phyloP scores from a whole-genome alignment of 2,113 vertebrate genomes.

The Sinocyclocheilus anophthalmus region DNA sequence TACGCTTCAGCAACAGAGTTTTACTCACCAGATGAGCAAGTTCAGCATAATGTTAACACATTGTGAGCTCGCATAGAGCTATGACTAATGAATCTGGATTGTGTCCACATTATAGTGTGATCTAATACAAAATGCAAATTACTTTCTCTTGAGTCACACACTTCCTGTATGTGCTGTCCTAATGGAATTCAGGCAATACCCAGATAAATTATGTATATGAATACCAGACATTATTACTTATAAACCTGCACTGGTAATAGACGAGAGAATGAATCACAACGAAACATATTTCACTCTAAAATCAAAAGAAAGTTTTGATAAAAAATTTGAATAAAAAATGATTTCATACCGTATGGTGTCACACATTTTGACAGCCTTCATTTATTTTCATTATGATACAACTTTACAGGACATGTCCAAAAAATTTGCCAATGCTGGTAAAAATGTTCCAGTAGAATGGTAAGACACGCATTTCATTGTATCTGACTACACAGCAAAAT shows the following conservation, averaged over 20 bases:
- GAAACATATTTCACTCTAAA: neutral
- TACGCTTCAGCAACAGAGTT: neutral
- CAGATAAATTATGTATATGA: neutral
- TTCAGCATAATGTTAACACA: neutral
- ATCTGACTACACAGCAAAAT: conserved; percentile 36
- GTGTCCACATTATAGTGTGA: neutral
- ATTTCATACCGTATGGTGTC: neutral
- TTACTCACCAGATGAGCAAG: neutral
- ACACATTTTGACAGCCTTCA: neutral
- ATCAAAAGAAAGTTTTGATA: neutral
- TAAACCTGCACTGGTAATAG: neutral
- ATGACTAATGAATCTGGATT: neutral
- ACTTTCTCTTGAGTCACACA: conserved; percentile 14
- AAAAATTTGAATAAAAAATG: neutral
- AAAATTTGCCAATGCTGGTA: conserved; percentile 5
- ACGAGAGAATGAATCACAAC: neutral
- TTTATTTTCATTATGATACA: neutral
- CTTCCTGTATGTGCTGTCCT: neutral
- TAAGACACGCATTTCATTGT: conserved; percentile 7
- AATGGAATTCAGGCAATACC: neutral
- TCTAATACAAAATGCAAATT: neutral
- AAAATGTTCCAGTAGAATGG: neutral
- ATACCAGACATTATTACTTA: conserved; percentile 5
- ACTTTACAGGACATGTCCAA: conserved; percentile 20
- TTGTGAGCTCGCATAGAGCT: neutral